phyloP scores from a whole-genome alignment of 2,888 invertebrate species.

The Agriopis marginaria region DNA sequence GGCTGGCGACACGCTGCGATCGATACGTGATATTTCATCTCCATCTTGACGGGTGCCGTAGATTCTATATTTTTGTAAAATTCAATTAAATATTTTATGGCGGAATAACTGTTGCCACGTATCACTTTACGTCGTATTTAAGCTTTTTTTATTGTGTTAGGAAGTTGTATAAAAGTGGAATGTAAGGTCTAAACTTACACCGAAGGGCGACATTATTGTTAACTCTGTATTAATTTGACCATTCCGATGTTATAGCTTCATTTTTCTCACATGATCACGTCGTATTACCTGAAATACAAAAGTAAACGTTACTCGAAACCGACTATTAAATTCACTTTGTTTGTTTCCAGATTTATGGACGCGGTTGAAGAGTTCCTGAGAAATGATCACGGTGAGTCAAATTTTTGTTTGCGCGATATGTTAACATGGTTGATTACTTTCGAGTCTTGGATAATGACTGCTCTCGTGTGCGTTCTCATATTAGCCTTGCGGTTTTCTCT shows the following conservation, averaged over 20 bases:
- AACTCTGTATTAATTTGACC: slow-evolving; percentile 46
- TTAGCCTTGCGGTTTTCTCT: slow-evolving; percentile 65
- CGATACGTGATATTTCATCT: slow-evolving; percentile 84
- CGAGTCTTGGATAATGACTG: slow-evolving; percentile 58
- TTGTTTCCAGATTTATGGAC: slow-evolving; percentile 77
- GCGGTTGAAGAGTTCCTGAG: slow-evolving; percentile 74
- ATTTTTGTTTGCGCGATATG: slow-evolving; percentile 62
- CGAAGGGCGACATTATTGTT: slow-evolving; percentile 50
- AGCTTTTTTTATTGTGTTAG: slow-evolving; percentile 63
- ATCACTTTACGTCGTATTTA: slow-evolving; percentile 75
- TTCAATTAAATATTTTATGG: slow-evolving; percentile 81
- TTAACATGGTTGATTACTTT: slow-evolving; percentile 67
- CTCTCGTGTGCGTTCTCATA: slow-evolving; percentile 56
- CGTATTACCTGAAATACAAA: slow-evolving; percentile 35
- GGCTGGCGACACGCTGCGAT: slow-evolving; percentile 84
- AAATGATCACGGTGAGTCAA: slow-evolving; percentile 74
- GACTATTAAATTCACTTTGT: slow-evolving; percentile 59
- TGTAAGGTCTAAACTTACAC: slow-evolving; percentile 58
- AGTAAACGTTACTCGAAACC: slow-evolving; percentile 33
- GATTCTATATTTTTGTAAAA: slow-evolving; percentile 80
- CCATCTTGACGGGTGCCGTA: slow-evolving; percentile 71
- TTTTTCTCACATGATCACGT: slow-evolving; percentile 39
- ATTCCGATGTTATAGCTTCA: slow-evolving; percentile 44
- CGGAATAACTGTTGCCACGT: slow-evolving; percentile 71
- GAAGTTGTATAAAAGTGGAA: slow-evolving; percentile 60